phyloP scores from a whole-genome alignment of 2,113 vertebrate genomes.

The Dolichallabes microphthalmus region DNA sequence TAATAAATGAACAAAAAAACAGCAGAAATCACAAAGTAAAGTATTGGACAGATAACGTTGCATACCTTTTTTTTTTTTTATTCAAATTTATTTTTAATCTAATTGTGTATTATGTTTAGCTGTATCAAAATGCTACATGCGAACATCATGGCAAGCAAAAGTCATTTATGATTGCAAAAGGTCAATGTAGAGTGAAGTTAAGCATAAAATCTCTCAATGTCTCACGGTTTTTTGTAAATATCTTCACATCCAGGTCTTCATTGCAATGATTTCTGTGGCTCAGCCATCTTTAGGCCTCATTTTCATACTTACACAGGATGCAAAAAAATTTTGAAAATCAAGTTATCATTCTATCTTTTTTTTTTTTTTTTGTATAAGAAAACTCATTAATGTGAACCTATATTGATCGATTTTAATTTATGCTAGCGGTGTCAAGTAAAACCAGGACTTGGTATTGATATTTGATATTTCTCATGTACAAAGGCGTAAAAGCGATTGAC shows the following conservation, averaged over 20 bases:
- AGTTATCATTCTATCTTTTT: too few species aligned
- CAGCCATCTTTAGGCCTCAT: background rate
- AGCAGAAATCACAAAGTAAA: background rate
- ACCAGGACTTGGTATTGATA: too few species aligned
- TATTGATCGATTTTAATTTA: too few species aligned
- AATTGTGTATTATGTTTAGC: background rate
- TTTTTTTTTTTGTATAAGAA: too few species aligned
- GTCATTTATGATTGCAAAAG: background rate
- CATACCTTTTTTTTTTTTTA: background rate
- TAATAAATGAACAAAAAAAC: too few species aligned
- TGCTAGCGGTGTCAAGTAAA: too few species aligned
- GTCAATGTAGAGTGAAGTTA: background rate
- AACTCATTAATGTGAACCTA: too few species aligned
- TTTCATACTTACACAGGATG: too few species aligned
- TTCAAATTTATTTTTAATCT: too few species aligned
- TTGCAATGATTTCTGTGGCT: background rate
- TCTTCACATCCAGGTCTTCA: background rate
- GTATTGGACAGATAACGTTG: background rate
- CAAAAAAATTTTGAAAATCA: too few species aligned
- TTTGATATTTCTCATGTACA: too few species aligned
- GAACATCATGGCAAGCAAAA: background rate
- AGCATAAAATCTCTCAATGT: background rate
- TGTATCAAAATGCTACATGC: background rate
- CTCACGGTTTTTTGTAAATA: background rate
- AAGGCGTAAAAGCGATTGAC: too few species aligned